Percentiles rank a stretch among this genome's conserved stretches.
Conservation (phyloP, 2,797 vertebrate species). For the Semaprochilodus insignis region DNA sequence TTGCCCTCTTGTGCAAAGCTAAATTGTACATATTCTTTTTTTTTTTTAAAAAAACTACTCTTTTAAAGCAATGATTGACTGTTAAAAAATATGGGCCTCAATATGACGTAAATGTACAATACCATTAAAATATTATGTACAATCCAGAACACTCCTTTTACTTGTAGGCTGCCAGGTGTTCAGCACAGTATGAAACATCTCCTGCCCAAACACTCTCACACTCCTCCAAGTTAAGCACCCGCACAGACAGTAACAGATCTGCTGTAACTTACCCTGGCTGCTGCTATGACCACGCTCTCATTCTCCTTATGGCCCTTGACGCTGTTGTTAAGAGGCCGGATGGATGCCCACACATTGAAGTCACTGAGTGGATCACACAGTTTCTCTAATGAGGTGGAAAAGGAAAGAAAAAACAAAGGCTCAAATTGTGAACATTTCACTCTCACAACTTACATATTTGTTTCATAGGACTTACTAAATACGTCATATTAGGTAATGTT, state of each 20-base stretch:
- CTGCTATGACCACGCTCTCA: constrained; percentile 83
- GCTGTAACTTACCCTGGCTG: constrained; percentile 82
- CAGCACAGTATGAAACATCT: no score
- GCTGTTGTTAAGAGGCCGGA: constrained; percentile 82
- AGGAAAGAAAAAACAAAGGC: neutral
- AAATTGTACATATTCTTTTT: no score
- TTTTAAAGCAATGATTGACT: no score
- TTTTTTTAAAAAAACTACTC: no score
- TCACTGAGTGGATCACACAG: constrained; percentile 90
- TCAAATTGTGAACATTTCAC: neutral
- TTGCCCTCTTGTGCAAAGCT: no score
- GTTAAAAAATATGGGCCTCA: no score
- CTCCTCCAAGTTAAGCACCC: no score
- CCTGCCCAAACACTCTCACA: no score
- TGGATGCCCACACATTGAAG: constrained; percentile 87
- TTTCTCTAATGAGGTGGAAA: constrained; percentile 73
- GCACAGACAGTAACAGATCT: neutral
- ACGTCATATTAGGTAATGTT: neutral
- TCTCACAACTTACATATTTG: neutral
- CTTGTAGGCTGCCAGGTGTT: no score
- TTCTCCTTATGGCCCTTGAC: constrained; percentile 74
- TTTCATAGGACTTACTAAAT: neutral
- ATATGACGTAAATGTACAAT: no score
- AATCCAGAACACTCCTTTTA: no score
- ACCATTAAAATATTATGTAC: no score